Base-by-base conservation (phyloP, 37 sponge, comb jelly and placozoan genomes). In the Axinella damicornis region DNA sequence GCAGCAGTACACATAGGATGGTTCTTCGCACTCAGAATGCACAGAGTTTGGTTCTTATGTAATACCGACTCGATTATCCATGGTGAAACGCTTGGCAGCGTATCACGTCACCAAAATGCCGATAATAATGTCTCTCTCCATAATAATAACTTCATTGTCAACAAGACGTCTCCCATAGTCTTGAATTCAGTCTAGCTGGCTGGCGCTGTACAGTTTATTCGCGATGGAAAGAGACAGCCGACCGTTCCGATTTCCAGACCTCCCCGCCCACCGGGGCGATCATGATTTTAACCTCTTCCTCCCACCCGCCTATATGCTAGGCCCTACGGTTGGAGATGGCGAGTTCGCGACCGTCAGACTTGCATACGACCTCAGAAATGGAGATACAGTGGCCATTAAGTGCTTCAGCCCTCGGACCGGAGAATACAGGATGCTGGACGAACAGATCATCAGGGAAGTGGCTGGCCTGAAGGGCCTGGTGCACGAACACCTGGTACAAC, bases 391-490 rank as follows among this genome's bases (percentile, higher is more conserved):
- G 25, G 90, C 85, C 5, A 65, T 89, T 18, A 89, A 89, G 46
- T 64, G 69, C 53, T 89, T 84, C 67, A 78, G 53, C 11, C 73
- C 59, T 22, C 70, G 90, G 11, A 64, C 62, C 19, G 90, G 90
- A 2, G 73, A 68, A 0, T 83, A 82, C 57, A 82, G 62, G 73
- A 66, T 82, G 65, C 65, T 84, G 21, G 90, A 89, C 54, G 90
- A 89, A 58, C 90, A 89, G 39, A 89, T 89, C 0, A 77, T 89
- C 34, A 38, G 90, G 78, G 90, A 89, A 57, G 73, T 78, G 52
- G 33, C 71, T 71, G 79, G 78, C 0, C 33, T 79, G 59, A 89
- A 89, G 55, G 90, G 90, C 25, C 73, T 89, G 4, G 19, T 37
- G n/a, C 83, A 82, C 55, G 78, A 83, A 5, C 85, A 89, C 59